A percentile compares a stretch with the other conserved stretches of the same genome.
Conservation (phyloP, 1,140 invertebrate genomes). For the Saccostrea glomerata region DNA sequence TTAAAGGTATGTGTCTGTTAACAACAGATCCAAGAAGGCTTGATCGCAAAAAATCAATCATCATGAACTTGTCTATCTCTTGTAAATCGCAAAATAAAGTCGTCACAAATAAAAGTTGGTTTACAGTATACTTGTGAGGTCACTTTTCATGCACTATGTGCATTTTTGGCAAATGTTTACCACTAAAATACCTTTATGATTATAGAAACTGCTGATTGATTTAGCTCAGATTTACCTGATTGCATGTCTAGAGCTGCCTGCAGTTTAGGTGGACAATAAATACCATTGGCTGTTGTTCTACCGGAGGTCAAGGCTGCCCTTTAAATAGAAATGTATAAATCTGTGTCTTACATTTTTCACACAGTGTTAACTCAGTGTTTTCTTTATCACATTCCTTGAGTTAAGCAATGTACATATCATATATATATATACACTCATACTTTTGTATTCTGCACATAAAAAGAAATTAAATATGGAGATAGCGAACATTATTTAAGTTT, state of each 20-base stretch:
- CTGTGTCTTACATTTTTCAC: background rate
- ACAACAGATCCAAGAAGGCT: too few relatives aligned
- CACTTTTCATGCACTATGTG: too few relatives aligned
- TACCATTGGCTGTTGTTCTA: constrained; percentile 98
- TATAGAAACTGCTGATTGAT: too few relatives aligned
- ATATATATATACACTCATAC: background rate
- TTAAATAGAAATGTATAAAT: constrained; percentile 35
- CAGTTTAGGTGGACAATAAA: constrained; percentile 99
- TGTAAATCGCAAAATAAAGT: too few relatives aligned
- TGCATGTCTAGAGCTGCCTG: constrained; percentile 98
- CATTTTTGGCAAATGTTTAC: too few relatives aligned
- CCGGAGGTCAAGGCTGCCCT: constrained; percentile 98
- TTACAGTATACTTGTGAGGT: too few relatives aligned
- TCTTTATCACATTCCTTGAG: background rate
- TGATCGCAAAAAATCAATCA: too few relatives aligned
- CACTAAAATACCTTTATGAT: too few relatives aligned
- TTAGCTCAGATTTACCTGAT: constrained; percentile 83
- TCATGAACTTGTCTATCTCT: too few relatives aligned
- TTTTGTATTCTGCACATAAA: background rate
- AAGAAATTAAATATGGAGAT: background rate
- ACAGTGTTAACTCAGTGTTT: background rate
- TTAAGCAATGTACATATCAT: background rate
- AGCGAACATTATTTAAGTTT: background rate
- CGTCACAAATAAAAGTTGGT: too few relatives aligned
- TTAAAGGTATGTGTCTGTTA: too few relatives aligned